Percentiles rank a stretch among this genome's conserved stretches.
These are phyloP conservation scores for Eilema griseolum DNA, from an alignment of 2,888 invertebrate species.

Conservation along the genomic window DNA sequence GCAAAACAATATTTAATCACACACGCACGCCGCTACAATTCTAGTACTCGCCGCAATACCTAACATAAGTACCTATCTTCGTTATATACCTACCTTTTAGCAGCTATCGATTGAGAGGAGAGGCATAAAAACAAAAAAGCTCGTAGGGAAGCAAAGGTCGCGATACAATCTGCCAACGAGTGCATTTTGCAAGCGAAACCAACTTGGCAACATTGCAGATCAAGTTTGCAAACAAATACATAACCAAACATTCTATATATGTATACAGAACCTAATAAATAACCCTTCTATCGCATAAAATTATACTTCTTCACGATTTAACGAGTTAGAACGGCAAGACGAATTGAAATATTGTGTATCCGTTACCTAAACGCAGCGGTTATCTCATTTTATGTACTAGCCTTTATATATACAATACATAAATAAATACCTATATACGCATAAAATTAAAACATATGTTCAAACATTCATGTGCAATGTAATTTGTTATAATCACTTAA, in stretches of 20 bases:
- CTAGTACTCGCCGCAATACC: conserved; percentile 52
- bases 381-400: conserved; percentile 50
- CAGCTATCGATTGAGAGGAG: conserved; percentile 62
- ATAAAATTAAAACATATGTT: conserved; percentile 51
- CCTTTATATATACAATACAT: conserved; percentile 41
- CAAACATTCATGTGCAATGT: conserved; percentile 56
- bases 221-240: conserved; percentile 69
- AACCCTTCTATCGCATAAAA: conserved; percentile 56
- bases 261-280: conserved; percentile 57
- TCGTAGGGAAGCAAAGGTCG: conserved; percentile 63
- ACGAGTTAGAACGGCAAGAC: conserved; percentile 60
- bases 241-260: conserved; percentile 60
- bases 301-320: conserved; percentile 52
- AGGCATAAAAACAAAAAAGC: conserved; percentile 55
- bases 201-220: conserved; percentile 65
- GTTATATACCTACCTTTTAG: conserved; percentile 49
- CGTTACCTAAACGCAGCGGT: conserved; percentile 56
- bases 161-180: conserved; percentile 61
- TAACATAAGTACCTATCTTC: conserved; percentile 40
- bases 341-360: conserved; percentile 58
- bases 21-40: conserved; percentile 49
- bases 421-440: conserved; percentile 34
- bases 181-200: conserved; percentile 62
- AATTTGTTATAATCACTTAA: conserved; percentile 49
- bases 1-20: conserved; percentile 23